Conservation (phyloP, 2,113 vertebrate genomes). For the Myotis yumanensis region DNA sequence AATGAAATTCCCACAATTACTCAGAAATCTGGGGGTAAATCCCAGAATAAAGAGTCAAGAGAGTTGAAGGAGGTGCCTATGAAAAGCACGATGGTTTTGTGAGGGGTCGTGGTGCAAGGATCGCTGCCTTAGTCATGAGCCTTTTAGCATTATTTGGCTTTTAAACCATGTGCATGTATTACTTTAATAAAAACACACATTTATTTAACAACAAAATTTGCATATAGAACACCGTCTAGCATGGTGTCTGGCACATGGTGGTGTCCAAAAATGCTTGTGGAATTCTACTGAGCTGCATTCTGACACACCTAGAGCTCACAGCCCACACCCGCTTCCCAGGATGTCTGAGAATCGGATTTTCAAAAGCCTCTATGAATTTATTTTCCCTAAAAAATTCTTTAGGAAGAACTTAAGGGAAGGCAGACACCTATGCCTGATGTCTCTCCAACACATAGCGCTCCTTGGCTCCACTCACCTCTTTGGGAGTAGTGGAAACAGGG, state of each 20-base stretch:
- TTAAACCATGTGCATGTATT: not conserved
- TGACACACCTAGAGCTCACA: not conserved
- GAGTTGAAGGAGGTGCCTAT: not conserved
- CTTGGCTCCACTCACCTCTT: not conserved
- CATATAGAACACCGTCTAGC: not conserved
- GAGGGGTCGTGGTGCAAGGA: not conserved
- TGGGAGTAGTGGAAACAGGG: not conserved
- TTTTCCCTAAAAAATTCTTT: not conserved
- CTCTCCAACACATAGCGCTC: not conserved
- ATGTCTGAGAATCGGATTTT: not conserved
- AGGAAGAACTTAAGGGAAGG: not conserved
- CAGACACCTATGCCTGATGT: not conserved
- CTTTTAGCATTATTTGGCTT: not conserved
- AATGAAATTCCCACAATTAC: not conserved
- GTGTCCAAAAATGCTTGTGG: not conserved
- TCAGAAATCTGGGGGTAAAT: slow-evolving; percentile 1
- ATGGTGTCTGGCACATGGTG: not conserved
- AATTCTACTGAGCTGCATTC: not conserved
- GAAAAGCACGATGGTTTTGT: not conserved
- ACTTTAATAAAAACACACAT: not conserved
- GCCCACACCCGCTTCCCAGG: not conserved
- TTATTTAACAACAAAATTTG: not conserved
- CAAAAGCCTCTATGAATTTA: not conserved
- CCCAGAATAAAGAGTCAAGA: not conserved
- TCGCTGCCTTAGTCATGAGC: not conserved